These are phyloP conservation scores for Meriones unguiculatus DNA, from an alignment of 2,113 vertebrate species.

Conservation along the genomic window DNA sequence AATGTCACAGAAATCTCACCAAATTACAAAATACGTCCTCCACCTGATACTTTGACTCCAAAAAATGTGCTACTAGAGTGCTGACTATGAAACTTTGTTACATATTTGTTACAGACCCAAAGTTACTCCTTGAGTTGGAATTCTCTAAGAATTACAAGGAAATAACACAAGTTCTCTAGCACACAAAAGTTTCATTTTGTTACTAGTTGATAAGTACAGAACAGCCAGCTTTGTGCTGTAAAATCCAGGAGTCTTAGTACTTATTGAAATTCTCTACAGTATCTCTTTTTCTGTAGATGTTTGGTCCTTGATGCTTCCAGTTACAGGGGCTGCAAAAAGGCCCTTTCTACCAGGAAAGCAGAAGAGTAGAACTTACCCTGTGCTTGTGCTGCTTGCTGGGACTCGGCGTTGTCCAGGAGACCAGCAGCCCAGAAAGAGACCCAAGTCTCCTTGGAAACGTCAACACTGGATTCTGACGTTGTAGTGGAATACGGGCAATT, in stretches of 20 bases:
- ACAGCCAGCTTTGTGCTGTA: not conserved
- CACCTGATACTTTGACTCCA: not conserved
- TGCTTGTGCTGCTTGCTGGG: conserved; percentile 82
- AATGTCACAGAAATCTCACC: not conserved
- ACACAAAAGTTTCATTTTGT: not conserved
- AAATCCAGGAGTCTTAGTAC: not conserved
- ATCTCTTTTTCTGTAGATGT: not conserved
- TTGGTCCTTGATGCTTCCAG: conserved; percentile 45
- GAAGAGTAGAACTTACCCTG: conserved; percentile 84
- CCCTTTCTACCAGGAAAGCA: conserved; percentile 39
- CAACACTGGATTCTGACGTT: conserved; percentile 89
- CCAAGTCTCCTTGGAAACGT: conserved; percentile 94
- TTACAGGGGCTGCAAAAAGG: not conserved
- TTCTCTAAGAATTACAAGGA: not conserved
- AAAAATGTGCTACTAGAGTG: not conserved
- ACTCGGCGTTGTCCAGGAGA: conserved; percentile 86
- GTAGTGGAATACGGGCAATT: conserved; percentile 86
- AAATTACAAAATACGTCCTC: conserved; percentile 5
- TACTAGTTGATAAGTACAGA: not conserved
- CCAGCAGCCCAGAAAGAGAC: conserved; percentile 90
- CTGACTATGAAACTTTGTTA: not conserved
- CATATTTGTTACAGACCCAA: not conserved
- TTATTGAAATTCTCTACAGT: not conserved
- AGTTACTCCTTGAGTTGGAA: not conserved
- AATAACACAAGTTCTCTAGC: not conserved